Conservation (phyloP, 1,140 invertebrate species). For the Calosoma granatense region DNA sequence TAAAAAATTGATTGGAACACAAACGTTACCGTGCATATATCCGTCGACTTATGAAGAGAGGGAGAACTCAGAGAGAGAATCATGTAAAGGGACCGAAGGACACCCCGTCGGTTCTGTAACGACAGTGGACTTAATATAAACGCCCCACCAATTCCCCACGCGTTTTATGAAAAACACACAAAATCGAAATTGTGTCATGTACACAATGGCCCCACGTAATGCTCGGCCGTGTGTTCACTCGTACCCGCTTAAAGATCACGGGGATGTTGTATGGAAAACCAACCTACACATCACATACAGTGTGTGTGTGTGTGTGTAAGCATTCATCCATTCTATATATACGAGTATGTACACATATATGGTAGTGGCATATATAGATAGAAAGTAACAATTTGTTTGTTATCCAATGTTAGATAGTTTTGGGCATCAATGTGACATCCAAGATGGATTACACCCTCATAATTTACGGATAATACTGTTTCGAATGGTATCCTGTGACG, state of each 20-base stretch:
- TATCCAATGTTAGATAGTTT: neutral
- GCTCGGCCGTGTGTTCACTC: neutral
- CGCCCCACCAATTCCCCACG: neutral
- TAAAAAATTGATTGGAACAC: neutral
- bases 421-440: neutral
- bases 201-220: neutral
- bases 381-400: neutral
- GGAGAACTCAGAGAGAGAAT: neutral
- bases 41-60: neutral
- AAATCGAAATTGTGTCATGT: neutral
- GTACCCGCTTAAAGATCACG: neutral
- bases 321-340: too few relatives aligned
- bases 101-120: neutral
- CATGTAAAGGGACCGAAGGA: neutral
- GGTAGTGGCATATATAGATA: neutral
- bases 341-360: too few relatives aligned
- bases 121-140: neutral
- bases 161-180: neutral
- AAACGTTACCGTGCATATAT: neutral
- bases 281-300: too few relatives aligned
- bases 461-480: neutral
- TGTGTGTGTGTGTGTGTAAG: too few relatives aligned
- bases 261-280: neutral
- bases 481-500: neutral
- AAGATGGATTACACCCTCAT: neutral